Conservation (phyloP, 2,888 invertebrate genomes). For the Petrolisthes cinctipes region DNA sequence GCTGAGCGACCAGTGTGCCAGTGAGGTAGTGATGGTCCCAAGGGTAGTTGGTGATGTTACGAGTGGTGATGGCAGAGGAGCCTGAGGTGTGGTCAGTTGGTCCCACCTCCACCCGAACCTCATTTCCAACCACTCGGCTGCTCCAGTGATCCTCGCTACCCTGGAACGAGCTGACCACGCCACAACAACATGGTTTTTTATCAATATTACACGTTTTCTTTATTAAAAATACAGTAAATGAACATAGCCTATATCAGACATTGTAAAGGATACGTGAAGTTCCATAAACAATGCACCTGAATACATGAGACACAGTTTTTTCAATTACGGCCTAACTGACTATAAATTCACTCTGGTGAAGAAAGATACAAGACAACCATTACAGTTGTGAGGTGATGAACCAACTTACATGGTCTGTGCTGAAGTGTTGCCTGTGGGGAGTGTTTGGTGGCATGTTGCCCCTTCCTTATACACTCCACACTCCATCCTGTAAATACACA, state of each 20-base stretch:
- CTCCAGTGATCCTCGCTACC: slow-evolving; percentile 50
- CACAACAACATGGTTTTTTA: background rate
- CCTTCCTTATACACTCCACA: slow-evolving; percentile 38
- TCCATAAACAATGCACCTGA: background rate
- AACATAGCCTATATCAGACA: background rate
- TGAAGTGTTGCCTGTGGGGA: slow-evolving; percentile 20
- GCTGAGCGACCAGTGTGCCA: slow-evolving; percentile 89
- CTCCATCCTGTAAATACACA: slow-evolving; percentile 34
- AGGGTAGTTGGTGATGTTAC: slow-evolving; percentile 90
- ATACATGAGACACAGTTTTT: background rate
- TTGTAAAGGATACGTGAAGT: background rate
- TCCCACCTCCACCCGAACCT: slow-evolving; percentile 53
- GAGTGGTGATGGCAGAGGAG: slow-evolving; percentile 89
- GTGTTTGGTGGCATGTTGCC: slow-evolving; percentile 8
- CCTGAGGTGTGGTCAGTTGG: slow-evolving; percentile 70
- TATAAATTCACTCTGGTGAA: background rate
- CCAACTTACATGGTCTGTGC: slow-evolving; percentile 47
- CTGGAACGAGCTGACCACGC: slow-evolving; percentile 39
- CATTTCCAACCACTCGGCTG: slow-evolving; percentile 43
- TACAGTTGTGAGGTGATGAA: background rate
- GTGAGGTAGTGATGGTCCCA: slow-evolving; percentile 91
- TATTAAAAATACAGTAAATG: background rate
- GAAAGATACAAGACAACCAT: background rate
- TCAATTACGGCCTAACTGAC: background rate
- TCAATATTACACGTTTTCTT: background rate